A percentile compares a stretch with the other conserved stretches of the same genome.
These are phyloP conservation scores for Schizothorax lantsangensis DNA, from an alignment of 2,797 vertebrate genomes.

Conservation along the genomic window DNA sequence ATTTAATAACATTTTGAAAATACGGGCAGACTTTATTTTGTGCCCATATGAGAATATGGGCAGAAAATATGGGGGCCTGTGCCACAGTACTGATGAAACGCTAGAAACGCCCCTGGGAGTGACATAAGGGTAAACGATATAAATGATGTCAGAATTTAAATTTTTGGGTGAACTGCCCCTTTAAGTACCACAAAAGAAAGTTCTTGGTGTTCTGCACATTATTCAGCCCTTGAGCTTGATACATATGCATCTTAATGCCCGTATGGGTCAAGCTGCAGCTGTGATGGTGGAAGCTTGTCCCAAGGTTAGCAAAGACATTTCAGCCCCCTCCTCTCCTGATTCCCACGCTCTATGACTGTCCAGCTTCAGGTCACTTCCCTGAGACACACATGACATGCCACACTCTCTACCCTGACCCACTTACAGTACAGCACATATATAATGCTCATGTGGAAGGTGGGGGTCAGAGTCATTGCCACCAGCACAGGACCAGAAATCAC, in stretches of 20 bases:
- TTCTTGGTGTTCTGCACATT: neutral
- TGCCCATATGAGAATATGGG: too few species aligned
- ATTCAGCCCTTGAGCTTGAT: neutral
- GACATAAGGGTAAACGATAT: neutral
- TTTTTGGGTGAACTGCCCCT: neutral
- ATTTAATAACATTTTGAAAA: neutral
- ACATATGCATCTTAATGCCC: constrained; percentile 22
- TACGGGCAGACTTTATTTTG: neutral
- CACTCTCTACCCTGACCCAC: constrained; percentile 28
- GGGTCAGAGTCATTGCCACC: constrained; percentile 6
- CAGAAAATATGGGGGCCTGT: neutral
- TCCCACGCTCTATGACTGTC: constrained; percentile 39
- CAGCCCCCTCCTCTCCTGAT: constrained; percentile 28
- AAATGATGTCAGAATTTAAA: neutral
- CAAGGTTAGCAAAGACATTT: constrained; percentile 57
- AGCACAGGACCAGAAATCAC: neutral
- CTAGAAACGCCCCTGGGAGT: neutral
- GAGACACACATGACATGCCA: constrained; percentile 10
- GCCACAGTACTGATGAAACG: neutral
- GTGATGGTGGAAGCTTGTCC: constrained; percentile 46
- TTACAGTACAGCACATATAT: constrained; percentile 37
- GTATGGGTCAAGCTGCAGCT: constrained; percentile 37
- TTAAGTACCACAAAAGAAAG: neutral
- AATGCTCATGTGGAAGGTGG: constrained; percentile 8
- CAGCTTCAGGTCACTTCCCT: constrained; percentile 10